phyloP scores from a whole-genome alignment of 2,888 invertebrate genomes.

The Pachydiplax longipennis region DNA sequence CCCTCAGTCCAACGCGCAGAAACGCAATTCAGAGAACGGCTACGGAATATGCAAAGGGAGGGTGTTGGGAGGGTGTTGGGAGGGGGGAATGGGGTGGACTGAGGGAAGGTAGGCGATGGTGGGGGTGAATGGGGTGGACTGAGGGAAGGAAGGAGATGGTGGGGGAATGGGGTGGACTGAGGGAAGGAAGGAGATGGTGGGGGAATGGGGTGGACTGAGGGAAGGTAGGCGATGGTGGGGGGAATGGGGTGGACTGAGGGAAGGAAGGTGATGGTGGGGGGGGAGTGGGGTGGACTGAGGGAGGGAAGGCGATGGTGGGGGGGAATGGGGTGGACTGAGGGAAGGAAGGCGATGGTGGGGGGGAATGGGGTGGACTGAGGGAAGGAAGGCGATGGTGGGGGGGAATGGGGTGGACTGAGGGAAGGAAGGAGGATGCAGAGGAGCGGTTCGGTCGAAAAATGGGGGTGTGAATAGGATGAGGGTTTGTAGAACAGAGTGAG shows the following conservation, averaged over 20 bases:
- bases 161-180: no score
- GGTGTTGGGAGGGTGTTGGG: background rate
- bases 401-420: no score
- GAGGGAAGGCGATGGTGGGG: no score
- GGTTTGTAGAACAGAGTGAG: background rate
- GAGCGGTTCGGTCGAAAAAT: background rate
- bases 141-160: no score
- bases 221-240: background rate
- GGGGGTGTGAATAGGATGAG: background rate
- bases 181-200: no score
- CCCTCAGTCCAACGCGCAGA: background rate
- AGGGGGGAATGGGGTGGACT: background rate
- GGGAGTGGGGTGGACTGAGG: no score
- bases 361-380: background rate
- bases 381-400: no score
- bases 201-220: background rate
- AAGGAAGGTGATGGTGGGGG: no score
- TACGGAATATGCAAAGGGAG: background rate
- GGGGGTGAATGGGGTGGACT: no score
- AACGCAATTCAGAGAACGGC: background rate
- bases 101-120: background rate
- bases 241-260: no score
- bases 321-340: background rate
- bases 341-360: background rate
- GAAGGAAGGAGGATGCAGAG: no score